Percentiles rank a stretch among this genome's conserved stretches.
These are phyloP conservation scores for Leptinotarsa texana DNA, from an alignment of 1,140 invertebrate species.

Conservation along the genomic window DNA sequence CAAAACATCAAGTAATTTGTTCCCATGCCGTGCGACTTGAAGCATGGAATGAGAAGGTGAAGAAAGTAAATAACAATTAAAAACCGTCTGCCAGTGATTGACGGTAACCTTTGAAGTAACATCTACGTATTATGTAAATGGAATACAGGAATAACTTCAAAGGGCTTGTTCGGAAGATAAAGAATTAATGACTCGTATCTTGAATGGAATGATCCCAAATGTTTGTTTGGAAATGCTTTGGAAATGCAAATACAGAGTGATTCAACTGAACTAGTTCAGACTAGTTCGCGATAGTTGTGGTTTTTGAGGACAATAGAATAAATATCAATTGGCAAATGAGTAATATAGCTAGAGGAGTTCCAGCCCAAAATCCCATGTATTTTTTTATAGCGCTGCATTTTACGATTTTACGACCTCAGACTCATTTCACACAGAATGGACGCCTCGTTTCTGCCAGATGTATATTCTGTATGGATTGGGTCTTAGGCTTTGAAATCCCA, in stretches of 20 bases:
- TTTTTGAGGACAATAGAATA: no score
- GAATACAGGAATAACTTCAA: background rate
- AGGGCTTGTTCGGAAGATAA: background rate
- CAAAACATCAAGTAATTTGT: background rate
- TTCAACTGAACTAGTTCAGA: background rate
- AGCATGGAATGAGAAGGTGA: background rate
- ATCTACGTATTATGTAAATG: background rate
- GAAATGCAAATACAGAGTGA: background rate
- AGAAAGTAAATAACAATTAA: background rate
- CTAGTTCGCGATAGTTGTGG: background rate
- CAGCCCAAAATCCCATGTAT: no score
- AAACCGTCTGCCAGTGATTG: background rate
- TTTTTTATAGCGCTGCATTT: no score
- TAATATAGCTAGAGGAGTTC: no score
- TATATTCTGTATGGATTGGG: no score
- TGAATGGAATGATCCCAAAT: background rate
- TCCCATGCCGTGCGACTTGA: background rate
- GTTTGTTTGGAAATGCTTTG: background rate
- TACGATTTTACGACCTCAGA: no score
- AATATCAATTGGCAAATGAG: no score
- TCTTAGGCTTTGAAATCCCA: no score
- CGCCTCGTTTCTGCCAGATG: no score
- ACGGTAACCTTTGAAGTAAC: conserved; percentile 5
- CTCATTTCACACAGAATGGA: no score
- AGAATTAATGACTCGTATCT: background rate